phyloP scores from a whole-genome alignment of 2,888 invertebrate species.

The Melitaea athalia region DNA sequence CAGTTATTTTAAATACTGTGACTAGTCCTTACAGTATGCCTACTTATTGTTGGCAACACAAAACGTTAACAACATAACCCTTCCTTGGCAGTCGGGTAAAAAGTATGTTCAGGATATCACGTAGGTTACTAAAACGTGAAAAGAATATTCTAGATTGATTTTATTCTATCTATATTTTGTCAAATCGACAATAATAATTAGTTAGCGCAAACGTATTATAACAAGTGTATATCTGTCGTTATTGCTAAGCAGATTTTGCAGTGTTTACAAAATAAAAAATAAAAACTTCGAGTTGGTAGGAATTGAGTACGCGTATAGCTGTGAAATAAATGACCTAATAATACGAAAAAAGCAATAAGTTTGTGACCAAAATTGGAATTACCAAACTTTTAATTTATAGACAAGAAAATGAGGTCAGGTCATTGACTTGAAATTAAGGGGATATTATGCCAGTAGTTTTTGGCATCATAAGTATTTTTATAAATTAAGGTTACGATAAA shows the following conservation, averaged over 20 bases:
- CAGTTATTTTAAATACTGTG: background rate
- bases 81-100: no score
- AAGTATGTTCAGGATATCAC: background rate
- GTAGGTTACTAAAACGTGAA: background rate
- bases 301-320: background rate
- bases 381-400: background rate
- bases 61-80: no score
- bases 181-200: background rate
- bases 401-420: background rate
- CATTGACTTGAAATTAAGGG: background rate
- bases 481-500: background rate
- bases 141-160: background rate
- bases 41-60: background rate
- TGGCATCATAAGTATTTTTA: background rate
- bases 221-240: background rate
- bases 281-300: background rate
- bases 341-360: background rate
- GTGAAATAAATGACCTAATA: background rate
- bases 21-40: background rate
- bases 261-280: background rate
- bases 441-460: background rate
- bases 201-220: background rate
- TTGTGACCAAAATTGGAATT: background rate
- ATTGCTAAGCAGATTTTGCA: background rate
- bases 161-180: background rate